phyloP scores from a whole-genome alignment of 2,113 vertebrate species.

The Seriola aureovittata region DNA sequence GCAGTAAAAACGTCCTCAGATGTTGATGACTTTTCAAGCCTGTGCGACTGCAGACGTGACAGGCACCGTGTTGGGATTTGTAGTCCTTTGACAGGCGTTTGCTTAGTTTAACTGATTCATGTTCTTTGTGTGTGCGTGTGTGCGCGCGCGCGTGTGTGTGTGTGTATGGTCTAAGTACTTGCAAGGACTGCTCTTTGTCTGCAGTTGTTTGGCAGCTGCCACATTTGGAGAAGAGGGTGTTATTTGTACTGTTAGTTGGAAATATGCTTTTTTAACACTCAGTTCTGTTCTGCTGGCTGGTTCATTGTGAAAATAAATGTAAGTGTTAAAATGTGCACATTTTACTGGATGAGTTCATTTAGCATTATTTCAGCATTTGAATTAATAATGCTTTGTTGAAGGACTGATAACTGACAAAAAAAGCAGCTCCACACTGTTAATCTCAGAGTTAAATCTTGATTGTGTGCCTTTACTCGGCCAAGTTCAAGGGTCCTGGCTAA shows the following conservation, averaged over 20 bases:
- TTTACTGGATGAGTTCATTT: neutral
- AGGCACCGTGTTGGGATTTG: conserved; percentile 63
- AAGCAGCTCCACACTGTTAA: neutral
- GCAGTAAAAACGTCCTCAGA: conserved; percentile 80
- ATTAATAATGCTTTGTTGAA: neutral
- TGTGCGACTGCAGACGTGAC: conserved; percentile 68
- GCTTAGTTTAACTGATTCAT: conserved; percentile 53
- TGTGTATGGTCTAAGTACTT: neutral
- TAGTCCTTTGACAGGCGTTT: conserved; percentile 65
- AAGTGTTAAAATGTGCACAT: neutral
- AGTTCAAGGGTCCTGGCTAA: conserved; percentile 1
- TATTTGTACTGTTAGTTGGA: neutral
- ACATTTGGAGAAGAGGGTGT: conserved; percentile 14
- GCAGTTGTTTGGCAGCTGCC: conserved; percentile 7
- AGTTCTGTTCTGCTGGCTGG: neutral
- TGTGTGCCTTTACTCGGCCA: neutral
- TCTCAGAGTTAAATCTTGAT: neutral
- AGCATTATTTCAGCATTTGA: neutral
- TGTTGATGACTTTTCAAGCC: conserved; percentile 83
- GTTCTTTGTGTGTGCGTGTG: conserved; percentile 11
- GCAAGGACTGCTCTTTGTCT: conserved; percentile 42
- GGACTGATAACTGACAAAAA: neutral
- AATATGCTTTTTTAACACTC: neutral
- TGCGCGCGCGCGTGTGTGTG: conserved; percentile 7
- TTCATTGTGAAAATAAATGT: conserved; percentile 3